A percentile compares a stretch with the other conserved stretches of the same genome.
phyloP scores from a whole-genome alignment of 2,797 vertebrate genomes.

The Gastrophryne carolinensis region DNA sequence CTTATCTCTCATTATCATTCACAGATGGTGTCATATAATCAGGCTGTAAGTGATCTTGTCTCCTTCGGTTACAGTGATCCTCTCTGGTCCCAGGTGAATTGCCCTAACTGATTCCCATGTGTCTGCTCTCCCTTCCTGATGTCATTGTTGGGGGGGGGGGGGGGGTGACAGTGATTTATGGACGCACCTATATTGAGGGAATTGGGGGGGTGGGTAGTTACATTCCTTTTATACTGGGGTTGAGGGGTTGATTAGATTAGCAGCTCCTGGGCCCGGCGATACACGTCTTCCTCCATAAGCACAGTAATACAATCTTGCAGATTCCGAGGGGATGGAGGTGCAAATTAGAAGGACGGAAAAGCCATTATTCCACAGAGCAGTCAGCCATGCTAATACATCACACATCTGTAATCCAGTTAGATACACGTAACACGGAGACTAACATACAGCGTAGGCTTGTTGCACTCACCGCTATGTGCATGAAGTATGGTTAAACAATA shows the following conservation, averaged over 20 bases:
- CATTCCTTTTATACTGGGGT: not conserved
- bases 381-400: not conserved
- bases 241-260: slow-evolving; percentile 40
- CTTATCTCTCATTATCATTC: too few species aligned
- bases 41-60: not conserved
- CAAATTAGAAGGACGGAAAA: slow-evolving; percentile 8
- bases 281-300: not conserved
- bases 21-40: too few species aligned
- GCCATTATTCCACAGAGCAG: slow-evolving; percentile 25
- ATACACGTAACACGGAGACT: too few species aligned
- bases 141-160: not conserved
- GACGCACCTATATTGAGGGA: slow-evolving; percentile 42
- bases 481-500: too few species aligned
- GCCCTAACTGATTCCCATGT: not conserved
- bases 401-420: slow-evolving; percentile 2
- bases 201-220: slow-evolving; percentile 13
- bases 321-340: slow-evolving; percentile 26
- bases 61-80: not conserved
- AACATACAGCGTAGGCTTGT: too few species aligned
- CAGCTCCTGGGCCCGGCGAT: not conserved
- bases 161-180: slow-evolving; percentile 31
- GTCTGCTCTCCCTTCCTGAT: slow-evolving; percentile 2
- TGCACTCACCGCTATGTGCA: too few species aligned
- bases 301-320: slow-evolving; percentile 42
- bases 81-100: not conserved